Conservation (phyloP, 2,797 vertebrate species). For the Rhinatrema bivittatum region DNA sequence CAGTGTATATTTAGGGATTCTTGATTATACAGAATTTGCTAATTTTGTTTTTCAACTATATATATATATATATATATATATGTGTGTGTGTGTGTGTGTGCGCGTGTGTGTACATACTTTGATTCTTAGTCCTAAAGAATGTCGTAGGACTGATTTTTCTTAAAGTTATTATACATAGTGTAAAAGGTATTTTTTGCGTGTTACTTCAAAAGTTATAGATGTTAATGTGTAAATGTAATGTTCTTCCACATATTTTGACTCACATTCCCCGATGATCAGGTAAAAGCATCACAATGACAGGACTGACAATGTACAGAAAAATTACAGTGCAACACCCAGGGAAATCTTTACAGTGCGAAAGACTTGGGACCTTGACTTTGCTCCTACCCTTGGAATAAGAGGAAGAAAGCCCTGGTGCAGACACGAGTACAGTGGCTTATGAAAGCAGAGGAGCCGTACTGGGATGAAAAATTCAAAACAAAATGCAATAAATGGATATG, state of each 20-base stretch:
- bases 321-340: constrained; percentile 6
- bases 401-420: rapidly evolving
- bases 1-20: too few relatives aligned
- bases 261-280: background rate
- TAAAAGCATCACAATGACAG: constrained; percentile 11
- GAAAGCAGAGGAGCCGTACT: constrained; percentile 6
- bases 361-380: background rate
- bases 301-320: constrained; percentile 19
- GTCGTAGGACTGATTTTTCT: too few relatives aligned
- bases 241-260: constrained; percentile 5
- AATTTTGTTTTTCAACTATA: too few relatives aligned
- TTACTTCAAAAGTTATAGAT: too few relatives aligned
- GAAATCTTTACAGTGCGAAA: constrained; percentile 19
- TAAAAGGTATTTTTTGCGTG: too few relatives aligned
- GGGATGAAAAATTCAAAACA: constrained; percentile 18
- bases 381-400: background rate
- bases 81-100: too few relatives aligned
- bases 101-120: too few relatives aligned
- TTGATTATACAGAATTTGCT: too few relatives aligned
- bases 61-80: too few relatives aligned
- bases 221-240: constrained; percentile 9
- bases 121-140: too few relatives aligned
- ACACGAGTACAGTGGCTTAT: too few relatives aligned
- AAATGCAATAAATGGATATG: constrained; percentile 18
- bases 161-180: too few relatives aligned